Evolutionary conservation across 2,113 vertebrate genomes (phyloP), one percentile per base, ranked within the genome.

Genomic region (Ursus arctos): DNA sequence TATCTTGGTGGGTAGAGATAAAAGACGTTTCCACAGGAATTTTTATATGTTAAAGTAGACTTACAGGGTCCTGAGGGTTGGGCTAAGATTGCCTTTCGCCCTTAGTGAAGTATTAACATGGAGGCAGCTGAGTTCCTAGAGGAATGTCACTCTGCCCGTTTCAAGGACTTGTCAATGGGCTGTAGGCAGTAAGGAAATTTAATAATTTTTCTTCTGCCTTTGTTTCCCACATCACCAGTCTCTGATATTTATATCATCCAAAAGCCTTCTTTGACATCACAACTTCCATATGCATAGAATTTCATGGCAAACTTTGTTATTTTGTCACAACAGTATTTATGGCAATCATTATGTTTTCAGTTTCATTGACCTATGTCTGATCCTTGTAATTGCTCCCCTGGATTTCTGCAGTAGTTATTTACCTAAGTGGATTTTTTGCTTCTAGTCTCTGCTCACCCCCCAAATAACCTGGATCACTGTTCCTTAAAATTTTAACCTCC

Each of bases 401-500:
- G 74, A 83, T 77, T 77, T 91, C 28, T 91, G 59, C 22, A 63
- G 40, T 53, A 83, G n/a, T 19, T 82, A 31, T 36, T 92, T 76
- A 79, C 24, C 47, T n/a, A 84, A 40, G 47, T 76, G 49, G 28
- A 43, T 92, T 92, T 97, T 43, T 40, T 85, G 47, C 40, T 61
- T 84, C 22, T 71, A 72, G 79, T 80, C 21, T 92, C 31, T 59
- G 10, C n/a, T 6, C 1, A 61, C 22, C 15, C 31, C 53, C 7
- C 4, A 84, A 85, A 95, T 80, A 96, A 83, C 49, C 28, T 92
- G 79, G 36, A 85, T 81, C 8, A n/a, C 22, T 65, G 14, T 80
- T 81, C 43, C 43, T 82, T 92, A 93, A 89, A 81, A 85, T 90
- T 90, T 80, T 81, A 90, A 86, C 47, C 10, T 61, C 9, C 21